Percentiles rank a stretch among this genome's conserved stretches.
Conservation (phyloP, 2,113 vertebrate genomes). For the Serinus canaria region DNA sequence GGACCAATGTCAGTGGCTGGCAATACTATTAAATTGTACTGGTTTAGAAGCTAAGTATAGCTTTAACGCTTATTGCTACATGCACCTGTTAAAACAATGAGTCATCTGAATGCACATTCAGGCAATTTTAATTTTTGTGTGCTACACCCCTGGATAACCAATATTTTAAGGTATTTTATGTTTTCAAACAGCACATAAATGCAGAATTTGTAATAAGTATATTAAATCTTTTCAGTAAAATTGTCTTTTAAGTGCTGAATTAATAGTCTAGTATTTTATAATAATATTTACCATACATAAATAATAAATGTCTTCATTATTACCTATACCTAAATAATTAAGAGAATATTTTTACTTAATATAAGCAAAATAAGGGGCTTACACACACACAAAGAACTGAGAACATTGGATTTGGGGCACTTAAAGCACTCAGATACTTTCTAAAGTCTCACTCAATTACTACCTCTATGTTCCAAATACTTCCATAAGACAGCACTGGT, state of each 20-base stretch:
- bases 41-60: background rate
- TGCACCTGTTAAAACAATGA: conserved; percentile 49
- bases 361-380: background rate
- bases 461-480: background rate
- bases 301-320: background rate
- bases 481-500: background rate
- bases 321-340: background rate
- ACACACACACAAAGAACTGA: background rate
- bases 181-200: background rate
- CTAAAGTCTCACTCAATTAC: background rate
- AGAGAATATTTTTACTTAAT: background rate
- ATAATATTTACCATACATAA: background rate
- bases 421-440: background rate
- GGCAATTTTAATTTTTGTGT: background rate
- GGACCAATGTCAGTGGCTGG: background rate
- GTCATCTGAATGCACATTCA: background rate
- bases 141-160: background rate
- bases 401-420: background rate
- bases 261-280: background rate
- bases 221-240: background rate
- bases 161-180: background rate
- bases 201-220: background rate
- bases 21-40: background rate
- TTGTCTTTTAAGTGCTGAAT: background rate
- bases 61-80: background rate